These are phyloP conservation scores for Tonatia bakeri DNA, from an alignment of 2,113 vertebrate genomes.

Conservation along the genomic window DNA sequence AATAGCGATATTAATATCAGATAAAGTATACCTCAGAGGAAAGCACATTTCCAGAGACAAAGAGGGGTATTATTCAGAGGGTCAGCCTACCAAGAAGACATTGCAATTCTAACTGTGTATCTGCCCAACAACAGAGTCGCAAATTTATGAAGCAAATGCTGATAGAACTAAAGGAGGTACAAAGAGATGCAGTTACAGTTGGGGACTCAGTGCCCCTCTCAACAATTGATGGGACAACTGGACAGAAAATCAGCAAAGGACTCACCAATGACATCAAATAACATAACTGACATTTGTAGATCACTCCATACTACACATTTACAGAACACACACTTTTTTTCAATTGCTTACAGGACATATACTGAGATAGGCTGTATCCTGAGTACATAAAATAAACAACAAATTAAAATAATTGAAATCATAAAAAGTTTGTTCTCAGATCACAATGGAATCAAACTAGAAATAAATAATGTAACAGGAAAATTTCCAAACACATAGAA, in stretches of 20 bases:
- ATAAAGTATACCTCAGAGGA: background rate
- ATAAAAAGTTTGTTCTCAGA: background rate
- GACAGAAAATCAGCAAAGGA: background rate
- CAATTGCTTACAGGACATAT: background rate
- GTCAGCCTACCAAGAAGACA: background rate
- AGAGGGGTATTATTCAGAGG: background rate
- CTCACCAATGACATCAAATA: background rate
- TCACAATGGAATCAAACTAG: background rate
- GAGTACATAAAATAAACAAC: background rate
- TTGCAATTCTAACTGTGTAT: background rate
- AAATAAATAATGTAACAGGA: background rate
- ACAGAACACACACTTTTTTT: background rate
- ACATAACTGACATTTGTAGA: background rate
- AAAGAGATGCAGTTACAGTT: background rate
- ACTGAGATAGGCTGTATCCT: background rate
- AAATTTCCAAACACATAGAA: background rate
- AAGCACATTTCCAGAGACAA: background rate
- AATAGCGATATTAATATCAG: background rate
- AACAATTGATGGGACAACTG: background rate
- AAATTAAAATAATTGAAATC: background rate
- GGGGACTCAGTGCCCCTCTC: background rate
- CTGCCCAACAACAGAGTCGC: background rate
- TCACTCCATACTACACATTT: background rate
- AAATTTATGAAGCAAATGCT: background rate
- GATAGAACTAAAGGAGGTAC: background rate